Conservation (phyloP, 2,888 invertebrate species). For the Chironomus tentans region DNA sequence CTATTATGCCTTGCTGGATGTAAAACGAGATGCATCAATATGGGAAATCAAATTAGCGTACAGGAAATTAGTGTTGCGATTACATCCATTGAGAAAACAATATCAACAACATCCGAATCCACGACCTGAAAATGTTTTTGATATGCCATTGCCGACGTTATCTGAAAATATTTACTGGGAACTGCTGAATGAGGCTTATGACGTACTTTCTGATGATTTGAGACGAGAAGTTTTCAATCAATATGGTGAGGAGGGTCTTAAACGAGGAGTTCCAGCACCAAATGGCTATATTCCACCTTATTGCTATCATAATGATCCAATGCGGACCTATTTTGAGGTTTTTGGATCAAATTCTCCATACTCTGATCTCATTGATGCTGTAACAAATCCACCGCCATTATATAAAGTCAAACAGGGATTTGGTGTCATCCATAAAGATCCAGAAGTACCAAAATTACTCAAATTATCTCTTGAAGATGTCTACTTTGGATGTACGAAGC, state of each 20-base stretch:
- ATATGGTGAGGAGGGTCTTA: slow-evolving; percentile 80
- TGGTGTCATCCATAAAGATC: slow-evolving; percentile 55
- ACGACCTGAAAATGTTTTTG: slow-evolving; percentile 33
- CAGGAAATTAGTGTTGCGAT: slow-evolving; percentile 45
- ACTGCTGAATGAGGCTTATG: slow-evolving; percentile 64
- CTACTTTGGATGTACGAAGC: slow-evolving; percentile 67
- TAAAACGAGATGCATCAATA: slow-evolving; percentile 54
- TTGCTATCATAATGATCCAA: slow-evolving; percentile 70
- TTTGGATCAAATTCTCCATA: slow-evolving; percentile 79
- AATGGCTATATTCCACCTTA: slow-evolving; percentile 61
- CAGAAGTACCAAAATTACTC: slow-evolving; percentile 48
- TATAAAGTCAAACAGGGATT: slow-evolving; percentile 53
- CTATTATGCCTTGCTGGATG: slow-evolving; percentile 66
- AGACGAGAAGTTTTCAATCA: slow-evolving; percentile 74
- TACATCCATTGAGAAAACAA: slow-evolving; percentile 43
- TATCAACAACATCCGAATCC: slow-evolving; percentile 49
- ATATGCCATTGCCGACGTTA: slow-evolving; percentile 33
- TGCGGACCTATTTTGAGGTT: slow-evolving; percentile 65
- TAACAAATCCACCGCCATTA: slow-evolving; percentile 52
- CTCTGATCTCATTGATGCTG: slow-evolving; percentile 60
- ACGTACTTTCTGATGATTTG: slow-evolving; percentile 60
- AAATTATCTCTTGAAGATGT: slow-evolving; percentile 54
- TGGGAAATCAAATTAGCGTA: slow-evolving; percentile 65
- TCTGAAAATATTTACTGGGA: slow-evolving; percentile 36
- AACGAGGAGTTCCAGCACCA: slow-evolving; percentile 66